Conservation (phyloP, 2,113 vertebrate genomes). For the Heterotis niloticus region DNA sequence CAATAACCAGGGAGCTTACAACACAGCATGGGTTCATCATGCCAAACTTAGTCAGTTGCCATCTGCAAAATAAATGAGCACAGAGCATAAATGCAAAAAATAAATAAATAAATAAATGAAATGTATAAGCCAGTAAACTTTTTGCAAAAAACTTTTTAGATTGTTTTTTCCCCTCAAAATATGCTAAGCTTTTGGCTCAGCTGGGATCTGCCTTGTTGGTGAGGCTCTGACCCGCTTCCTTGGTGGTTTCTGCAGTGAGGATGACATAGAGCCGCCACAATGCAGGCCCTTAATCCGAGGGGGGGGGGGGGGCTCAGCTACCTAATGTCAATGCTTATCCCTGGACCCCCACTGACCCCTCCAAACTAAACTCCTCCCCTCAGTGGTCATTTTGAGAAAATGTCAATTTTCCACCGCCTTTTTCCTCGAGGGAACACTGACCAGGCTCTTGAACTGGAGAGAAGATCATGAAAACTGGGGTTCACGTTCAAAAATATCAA, state of each 20-base stretch:
- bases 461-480: too few species aligned
- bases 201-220: neutral
- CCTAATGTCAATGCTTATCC: neutral
- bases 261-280: constrained; percentile 10
- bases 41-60: neutral
- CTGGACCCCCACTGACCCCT: neutral
- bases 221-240: neutral
- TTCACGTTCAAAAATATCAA: too few species aligned
- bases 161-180: neutral
- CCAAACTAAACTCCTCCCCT: neutral
- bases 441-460: neutral
- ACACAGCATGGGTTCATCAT: neutral
- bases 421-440: neutral
- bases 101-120: too few species aligned
- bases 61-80: neutral
- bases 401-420: neutral
- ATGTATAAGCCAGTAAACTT: too few species aligned
- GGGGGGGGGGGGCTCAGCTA: constrained; percentile 7
- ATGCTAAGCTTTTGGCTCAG: neutral
- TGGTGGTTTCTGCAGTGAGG: neutral
- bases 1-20: neutral
- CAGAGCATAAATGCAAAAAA: neutral
- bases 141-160: neutral
- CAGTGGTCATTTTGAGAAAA: neutral
- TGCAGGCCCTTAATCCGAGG: neutral